Percentiles rank a stretch among this genome's conserved stretches.
These are phyloP conservation scores for Miniopterus natalensis DNA, from an alignment of 2,113 vertebrate genomes.

Conservation along the genomic window DNA sequence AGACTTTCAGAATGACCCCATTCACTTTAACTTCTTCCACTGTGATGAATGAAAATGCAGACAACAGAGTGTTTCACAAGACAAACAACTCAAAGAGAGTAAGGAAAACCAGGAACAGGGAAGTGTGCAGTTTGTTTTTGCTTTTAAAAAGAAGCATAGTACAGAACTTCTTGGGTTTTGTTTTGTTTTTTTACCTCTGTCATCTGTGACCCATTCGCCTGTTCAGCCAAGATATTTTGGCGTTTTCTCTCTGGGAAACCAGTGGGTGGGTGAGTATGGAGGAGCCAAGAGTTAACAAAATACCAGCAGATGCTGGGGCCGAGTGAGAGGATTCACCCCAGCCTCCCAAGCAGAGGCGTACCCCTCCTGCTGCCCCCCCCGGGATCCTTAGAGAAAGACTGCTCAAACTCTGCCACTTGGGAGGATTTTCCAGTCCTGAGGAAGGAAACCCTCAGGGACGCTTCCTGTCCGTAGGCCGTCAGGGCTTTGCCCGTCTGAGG, in stretches of 20 bases:
- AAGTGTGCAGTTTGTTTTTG: constrained; percentile 60
- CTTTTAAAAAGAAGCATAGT: constrained; percentile 59
- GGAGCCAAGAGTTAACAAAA: constrained; percentile 76
- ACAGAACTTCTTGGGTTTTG: constrained; percentile 24
- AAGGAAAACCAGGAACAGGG: constrained; percentile 46
- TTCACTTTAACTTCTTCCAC: constrained; percentile 68
- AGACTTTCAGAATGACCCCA: constrained; percentile 66
- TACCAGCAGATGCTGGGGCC: constrained; percentile 72
- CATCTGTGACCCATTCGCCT: constrained; percentile 81
- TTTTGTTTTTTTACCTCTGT: constrained; percentile 65
- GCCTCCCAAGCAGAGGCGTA: not conserved
- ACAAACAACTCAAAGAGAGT: constrained; percentile 35
- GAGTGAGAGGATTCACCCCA: constrained; percentile 40
- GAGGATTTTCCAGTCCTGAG: not conserved
- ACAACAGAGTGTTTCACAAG: constrained; percentile 69
- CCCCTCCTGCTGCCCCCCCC: not conserved
- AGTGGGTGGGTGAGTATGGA: constrained; percentile 80
- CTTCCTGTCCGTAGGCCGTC: not conserved
- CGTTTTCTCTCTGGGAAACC: constrained; percentile 81
- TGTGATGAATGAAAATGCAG: constrained; percentile 62
- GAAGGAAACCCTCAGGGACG: not conserved
- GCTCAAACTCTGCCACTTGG: not conserved
- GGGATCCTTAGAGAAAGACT: not conserved
- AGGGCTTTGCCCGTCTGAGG: constrained; percentile 1
- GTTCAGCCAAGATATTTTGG: constrained; percentile 78